phyloP scores from a whole-genome alignment of 2,888 invertebrate species.

The Drosophila mercatorum region DNA sequence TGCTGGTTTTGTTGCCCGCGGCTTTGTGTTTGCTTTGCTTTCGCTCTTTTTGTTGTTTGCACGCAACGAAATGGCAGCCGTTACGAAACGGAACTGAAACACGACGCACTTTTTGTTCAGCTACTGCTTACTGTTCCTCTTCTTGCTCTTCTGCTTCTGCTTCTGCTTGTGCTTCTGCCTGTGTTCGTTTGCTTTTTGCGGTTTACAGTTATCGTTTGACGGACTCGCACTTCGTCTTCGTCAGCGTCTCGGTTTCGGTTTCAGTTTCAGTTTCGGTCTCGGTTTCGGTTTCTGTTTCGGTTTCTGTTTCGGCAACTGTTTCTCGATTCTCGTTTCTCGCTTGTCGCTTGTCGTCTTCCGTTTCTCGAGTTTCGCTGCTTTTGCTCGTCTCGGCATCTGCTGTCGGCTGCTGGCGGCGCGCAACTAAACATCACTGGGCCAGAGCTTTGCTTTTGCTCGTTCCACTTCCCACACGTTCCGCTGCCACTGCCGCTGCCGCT shows the following conservation, averaged over 20 bases:
- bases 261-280: conserved; percentile 37
- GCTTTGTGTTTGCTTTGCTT: conserved; percentile 60
- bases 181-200: conserved; percentile 25
- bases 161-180: conserved; percentile 2
- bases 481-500: conserved; percentile 9
- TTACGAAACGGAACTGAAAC: conserved; percentile 68
- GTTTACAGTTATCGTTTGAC: conserved; percentile 22
- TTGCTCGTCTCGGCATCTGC: conserved; percentile 71
- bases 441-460: conserved; percentile 36
- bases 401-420: conserved; percentile 75
- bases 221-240: conserved; percentile 15
- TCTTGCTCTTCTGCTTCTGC: conserved; percentile 2
- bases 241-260: conserved; percentile 28
- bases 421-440: conserved; percentile 54
- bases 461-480: conserved; percentile 25
- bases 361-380: conserved; percentile 31
- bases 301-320: conserved; percentile 34
- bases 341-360: conserved; percentile 18
- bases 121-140: conserved; percentile 5
- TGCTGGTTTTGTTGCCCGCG: conserved; percentile 56
- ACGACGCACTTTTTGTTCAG: conserved; percentile 40
- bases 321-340: conserved; percentile 15
- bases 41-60: conserved; percentile 52
- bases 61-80: conserved; percentile 47
- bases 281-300: conserved; percentile 36